These are phyloP conservation scores for Sarcophaga variegata DNA, from an alignment of 2,888 invertebrate species.

Conservation along the genomic window DNA sequence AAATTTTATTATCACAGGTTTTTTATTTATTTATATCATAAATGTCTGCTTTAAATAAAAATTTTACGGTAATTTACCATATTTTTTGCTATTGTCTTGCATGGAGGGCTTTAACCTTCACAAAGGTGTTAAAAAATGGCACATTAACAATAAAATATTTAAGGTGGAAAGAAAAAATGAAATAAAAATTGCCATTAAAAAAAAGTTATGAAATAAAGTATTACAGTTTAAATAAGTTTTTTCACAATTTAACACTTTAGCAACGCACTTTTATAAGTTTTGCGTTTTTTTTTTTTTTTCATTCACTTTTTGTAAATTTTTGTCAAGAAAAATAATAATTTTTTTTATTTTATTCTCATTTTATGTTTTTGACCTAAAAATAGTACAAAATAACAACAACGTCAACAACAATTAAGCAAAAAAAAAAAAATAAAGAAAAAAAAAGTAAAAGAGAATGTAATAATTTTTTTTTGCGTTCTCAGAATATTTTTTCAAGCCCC, in stretches of 20 bases:
- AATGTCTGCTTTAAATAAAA: too few relatives aligned
- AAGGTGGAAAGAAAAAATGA: background rate
- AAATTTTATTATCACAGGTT: too few relatives aligned
- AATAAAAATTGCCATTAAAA: slow-evolving; percentile 17
- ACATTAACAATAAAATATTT: background rate
- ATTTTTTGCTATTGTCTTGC: too few relatives aligned
- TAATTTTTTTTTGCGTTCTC: slow-evolving; percentile 11
- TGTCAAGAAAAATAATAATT: too few relatives aligned
- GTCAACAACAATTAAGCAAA: too few relatives aligned
- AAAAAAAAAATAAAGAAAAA: background rate
- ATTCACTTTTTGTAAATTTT: slow-evolving; percentile 6
- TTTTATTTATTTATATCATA: too few relatives aligned
- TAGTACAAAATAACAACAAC: slow-evolving; percentile 34
- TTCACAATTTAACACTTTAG: background rate
- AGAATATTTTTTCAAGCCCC: slow-evolving; percentile 32
- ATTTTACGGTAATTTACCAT: too few relatives aligned
- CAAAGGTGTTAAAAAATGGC: slow-evolving; percentile 17
- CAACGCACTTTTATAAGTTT: slow-evolving; percentile 1
- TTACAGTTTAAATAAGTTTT: background rate
- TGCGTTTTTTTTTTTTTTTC: background rate
- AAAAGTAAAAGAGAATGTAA: background rate
- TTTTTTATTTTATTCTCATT: background rate
- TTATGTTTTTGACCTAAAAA: slow-evolving; percentile 58
- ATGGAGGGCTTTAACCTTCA: too few relatives aligned
- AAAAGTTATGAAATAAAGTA: slow-evolving; percentile 12